Percentiles rank a stretch among this genome's conserved stretches.
Evolutionary conservation across 2,888 invertebrate species (phyloP).

Genomic region (Epinotia brunnichana): DNA sequence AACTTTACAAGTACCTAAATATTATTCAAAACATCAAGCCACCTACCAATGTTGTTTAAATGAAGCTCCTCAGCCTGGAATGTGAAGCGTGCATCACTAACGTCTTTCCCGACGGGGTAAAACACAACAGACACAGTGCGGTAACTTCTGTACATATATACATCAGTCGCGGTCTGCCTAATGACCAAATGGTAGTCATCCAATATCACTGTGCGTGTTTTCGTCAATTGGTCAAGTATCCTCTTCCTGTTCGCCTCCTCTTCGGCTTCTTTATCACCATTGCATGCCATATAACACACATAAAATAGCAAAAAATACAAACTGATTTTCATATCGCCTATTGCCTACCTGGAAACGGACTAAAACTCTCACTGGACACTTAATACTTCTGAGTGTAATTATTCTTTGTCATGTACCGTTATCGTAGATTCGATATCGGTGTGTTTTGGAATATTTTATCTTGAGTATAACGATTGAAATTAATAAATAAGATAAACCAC

Average conservation of each 20-base stretch:
- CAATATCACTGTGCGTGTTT: constrained; percentile 70
- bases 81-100: constrained; percentile 75
- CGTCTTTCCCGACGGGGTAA: constrained; percentile 72
- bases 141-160: constrained; percentile 78
- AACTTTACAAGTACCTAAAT: constrained; percentile 15
- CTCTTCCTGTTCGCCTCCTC: constrained; percentile 69
- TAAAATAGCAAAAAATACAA: constrained; percentile 66
- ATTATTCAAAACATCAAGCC: constrained; percentile 29
- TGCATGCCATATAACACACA: constrained; percentile 66
- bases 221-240: constrained; percentile 72
- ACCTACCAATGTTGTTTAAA: constrained; percentile 79
- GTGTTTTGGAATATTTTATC: constrained; percentile 13
- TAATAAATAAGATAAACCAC: constrained; percentile 2
- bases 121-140: constrained; percentile 77
- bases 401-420: constrained; percentile 25
- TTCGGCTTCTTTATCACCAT: constrained; percentile 68
- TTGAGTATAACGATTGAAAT: constrained; percentile 22
- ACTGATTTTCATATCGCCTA: constrained; percentile 64
- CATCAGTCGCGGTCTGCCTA: constrained; percentile 75
- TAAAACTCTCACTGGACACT: constrained; percentile 35
- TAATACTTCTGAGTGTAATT: constrained; percentile 13
- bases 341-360: constrained; percentile 60
- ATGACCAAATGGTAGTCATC: constrained; percentile 76
- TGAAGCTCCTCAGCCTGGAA: constrained; percentile 80
- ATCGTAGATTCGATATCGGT: constrained; percentile 3